A percentile compares a stretch with the other conserved stretches of the same genome.
These are phyloP conservation scores for Pelosia muscerda DNA, from an alignment of 2,888 invertebrate species.

Conservation along the genomic window DNA sequence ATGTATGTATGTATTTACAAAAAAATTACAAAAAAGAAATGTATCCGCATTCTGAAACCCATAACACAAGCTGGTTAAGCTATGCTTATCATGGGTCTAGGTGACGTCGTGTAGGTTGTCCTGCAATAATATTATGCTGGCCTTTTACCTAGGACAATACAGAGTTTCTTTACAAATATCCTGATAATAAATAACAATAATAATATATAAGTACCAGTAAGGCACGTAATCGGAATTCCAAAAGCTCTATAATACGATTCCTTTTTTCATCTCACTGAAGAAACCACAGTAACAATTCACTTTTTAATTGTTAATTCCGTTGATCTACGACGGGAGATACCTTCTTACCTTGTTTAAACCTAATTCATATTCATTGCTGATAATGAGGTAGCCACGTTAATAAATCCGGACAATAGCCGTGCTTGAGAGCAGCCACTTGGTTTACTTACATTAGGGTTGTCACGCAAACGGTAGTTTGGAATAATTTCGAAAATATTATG, in stretches of 20 bases:
- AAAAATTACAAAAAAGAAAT: too few species aligned
- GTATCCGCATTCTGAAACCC: too few species aligned
- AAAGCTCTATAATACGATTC: neutral
- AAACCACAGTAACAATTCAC: conserved; percentile 14
- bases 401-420: conserved; percentile 49
- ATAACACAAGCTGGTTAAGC: too few species aligned
- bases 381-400: conserved; percentile 50
- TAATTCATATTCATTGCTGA: conserved; percentile 57
- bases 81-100: too few species aligned
- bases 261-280: neutral
- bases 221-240: neutral
- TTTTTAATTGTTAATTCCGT: conserved; percentile 19
- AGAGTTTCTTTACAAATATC: too few species aligned
- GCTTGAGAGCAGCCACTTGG: conserved; percentile 17
- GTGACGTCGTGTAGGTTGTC: too few species aligned
- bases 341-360: conserved; percentile 35
- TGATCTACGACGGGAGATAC: conserved; percentile 21
- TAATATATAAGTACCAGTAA: neutral
- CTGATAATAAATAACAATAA: too few species aligned
- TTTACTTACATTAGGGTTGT: conserved; percentile 16
- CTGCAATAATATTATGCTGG: too few species aligned
- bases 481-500: too few species aligned
- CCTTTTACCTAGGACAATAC: too few species aligned
- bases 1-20: too few species aligned
- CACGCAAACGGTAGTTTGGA: neutral